These are phyloP conservation scores for Amblyraja radiata DNA, from an alignment of 2,797 vertebrate species.

Conservation along the genomic window DNA sequence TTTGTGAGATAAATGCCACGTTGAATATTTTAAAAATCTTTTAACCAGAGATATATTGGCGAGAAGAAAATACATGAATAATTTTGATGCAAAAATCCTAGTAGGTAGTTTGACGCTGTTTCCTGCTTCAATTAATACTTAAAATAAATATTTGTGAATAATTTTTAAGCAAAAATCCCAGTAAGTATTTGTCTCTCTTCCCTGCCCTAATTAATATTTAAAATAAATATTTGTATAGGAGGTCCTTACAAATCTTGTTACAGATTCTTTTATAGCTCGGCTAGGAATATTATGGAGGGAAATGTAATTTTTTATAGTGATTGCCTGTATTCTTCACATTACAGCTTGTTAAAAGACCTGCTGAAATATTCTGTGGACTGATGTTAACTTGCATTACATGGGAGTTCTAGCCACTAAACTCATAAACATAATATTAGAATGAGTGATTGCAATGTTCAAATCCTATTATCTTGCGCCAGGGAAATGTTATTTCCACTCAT, in stretches of 20 bases:
- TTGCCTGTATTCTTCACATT: not conserved
- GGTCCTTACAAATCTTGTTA: not conserved
- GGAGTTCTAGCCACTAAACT: not conserved
- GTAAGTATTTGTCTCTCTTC: slow-evolving; percentile 6
- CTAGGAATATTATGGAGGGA: slow-evolving; percentile 1
- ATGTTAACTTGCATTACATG: not conserved
- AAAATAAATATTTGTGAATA: slow-evolving; percentile 32
- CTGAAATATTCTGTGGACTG: not conserved
- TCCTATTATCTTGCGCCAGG: not conserved
- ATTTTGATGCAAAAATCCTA: not conserved
- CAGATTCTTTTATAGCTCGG: not conserved
- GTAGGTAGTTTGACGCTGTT: not conserved
- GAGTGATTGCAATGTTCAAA: not conserved
- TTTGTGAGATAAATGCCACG: slow-evolving; percentile 86
- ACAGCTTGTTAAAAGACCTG: slow-evolving; percentile 18
- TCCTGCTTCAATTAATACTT: not conserved
- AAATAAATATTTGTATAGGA: slow-evolving; percentile 32
- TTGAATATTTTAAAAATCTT: slow-evolving; percentile 89
- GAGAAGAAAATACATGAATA: not conserved
- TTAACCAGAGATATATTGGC: slow-evolving; percentile 57
- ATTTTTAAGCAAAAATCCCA: not conserved
- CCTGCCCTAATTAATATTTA: not conserved
- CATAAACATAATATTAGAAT: not conserved
- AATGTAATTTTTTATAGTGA: slow-evolving; percentile 23
- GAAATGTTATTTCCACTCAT: not conserved